phyloP scores from a whole-genome alignment of 2,797 vertebrate genomes.

The Schizopygopsis pylzovi region DNA sequence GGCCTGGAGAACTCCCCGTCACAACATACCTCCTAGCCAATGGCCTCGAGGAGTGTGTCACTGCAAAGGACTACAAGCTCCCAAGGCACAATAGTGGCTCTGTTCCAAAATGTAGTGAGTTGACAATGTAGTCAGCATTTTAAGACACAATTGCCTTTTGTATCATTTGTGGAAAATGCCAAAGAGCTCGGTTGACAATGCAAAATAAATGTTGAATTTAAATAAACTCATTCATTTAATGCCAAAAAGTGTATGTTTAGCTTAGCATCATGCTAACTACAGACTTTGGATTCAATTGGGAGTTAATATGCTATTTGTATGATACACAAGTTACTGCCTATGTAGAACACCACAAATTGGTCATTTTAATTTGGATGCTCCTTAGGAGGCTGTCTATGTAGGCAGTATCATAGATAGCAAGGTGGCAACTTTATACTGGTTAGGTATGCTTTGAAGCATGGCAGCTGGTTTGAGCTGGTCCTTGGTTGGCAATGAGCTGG shows the following conservation, averaged over 20 bases:
- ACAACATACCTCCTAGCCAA: not conserved
- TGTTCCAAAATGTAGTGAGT: conserved; percentile 7
- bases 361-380: not conserved
- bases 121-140: conserved; percentile 4
- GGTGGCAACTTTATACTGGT: not conserved
- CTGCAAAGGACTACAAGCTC: not conserved
- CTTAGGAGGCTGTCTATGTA: not conserved
- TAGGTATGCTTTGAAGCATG: not conserved
- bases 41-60: not conserved
- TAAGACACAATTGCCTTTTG: not conserved
- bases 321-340: not conserved
- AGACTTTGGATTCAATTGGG: not conserved
- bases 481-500: not conserved
- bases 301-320: too few relatives aligned
- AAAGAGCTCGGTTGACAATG: not conserved
- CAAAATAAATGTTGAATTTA: not conserved
- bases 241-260: not conserved
- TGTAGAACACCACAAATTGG: not conserved
- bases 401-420: not conserved
- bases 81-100: not conserved
- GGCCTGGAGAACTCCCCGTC: not conserved
- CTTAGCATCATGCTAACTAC: not conserved
- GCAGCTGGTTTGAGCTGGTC: not conserved
- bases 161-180: not conserved
- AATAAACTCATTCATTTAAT: not conserved